Evolutionary conservation across 2,797 vertebrate species (phyloP).

Genomic region (Acrocephalus scirpaceus): DNA sequence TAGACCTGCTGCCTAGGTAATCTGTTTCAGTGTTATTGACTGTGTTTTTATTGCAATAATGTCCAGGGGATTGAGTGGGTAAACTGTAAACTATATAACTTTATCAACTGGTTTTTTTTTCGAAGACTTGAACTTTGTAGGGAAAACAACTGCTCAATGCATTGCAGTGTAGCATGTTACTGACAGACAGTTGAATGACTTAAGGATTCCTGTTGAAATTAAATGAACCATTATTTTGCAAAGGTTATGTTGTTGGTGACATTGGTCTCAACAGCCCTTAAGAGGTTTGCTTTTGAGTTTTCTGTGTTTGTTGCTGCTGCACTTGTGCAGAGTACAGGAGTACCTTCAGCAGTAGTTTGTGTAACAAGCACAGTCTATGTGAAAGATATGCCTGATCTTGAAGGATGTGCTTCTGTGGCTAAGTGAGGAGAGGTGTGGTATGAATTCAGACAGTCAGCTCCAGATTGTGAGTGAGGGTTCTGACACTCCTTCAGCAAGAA

Average conservation of each 20-base stretch:
- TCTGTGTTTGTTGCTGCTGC: neutral
- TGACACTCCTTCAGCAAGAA: neutral
- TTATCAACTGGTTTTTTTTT: neutral
- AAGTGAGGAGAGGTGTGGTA: neutral
- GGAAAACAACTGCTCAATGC: neutral
- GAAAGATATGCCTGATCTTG: neutral
- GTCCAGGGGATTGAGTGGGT: neutral
- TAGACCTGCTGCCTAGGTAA: neutral
- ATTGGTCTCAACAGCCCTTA: neutral
- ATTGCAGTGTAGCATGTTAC: neutral
- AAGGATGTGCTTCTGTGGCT: neutral
- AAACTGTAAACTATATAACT: neutral
- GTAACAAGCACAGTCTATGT: neutral
- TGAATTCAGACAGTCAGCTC: neutral
- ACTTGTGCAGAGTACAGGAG: neutral
- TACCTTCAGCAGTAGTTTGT: neutral
- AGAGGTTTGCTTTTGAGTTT: neutral
- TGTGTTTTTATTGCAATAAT: neutral
- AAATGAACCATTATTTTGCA: neutral
- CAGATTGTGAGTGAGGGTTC: neutral
- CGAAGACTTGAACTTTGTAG: neutral
- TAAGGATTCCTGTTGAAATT: neutral
- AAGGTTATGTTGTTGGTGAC: neutral
- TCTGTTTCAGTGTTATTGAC: neutral
- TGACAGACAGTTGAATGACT: neutral